A percentile compares a stretch with the other conserved stretches of the same genome.
These are phyloP conservation scores for Dynastes grantii DNA, from an alignment of 2,888 invertebrate genomes.

Conservation along the genomic window DNA sequence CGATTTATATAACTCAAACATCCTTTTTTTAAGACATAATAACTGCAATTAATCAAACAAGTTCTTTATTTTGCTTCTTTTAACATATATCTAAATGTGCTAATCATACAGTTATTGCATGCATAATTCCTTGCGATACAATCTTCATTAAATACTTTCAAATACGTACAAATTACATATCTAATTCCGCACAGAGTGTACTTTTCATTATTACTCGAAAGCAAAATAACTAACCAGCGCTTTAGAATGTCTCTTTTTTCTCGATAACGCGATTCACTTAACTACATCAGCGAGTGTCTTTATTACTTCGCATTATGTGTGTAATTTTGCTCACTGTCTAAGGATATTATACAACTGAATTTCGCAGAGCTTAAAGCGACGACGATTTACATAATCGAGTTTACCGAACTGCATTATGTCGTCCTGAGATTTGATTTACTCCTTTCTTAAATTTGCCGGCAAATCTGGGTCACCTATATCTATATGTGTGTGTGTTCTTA, in stretches of 20 bases:
- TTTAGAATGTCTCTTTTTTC: not conserved
- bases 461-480: constrained; percentile 24
- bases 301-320: constrained; percentile 2
- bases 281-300: not conserved
- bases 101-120: no score
- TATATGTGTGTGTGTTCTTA: not conserved
- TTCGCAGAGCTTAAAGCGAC: constrained; percentile 13
- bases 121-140: no score
- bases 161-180: no score
- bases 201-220: not conserved
- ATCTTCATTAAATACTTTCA: no score
- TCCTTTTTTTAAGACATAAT: no score
- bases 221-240: not conserved
- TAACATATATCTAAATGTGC: no score
- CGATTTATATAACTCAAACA: no score
- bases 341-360: constrained; percentile 31
- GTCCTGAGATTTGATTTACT: constrained; percentile 14
- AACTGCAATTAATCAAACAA: no score
- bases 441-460: constrained; percentile 23
- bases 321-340: constrained; percentile 18
- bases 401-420: constrained; percentile 23
- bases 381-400: constrained; percentile 19
- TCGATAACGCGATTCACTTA: not conserved
- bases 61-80: no score
- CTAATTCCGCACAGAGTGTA: not conserved